Conservation (phyloP, 1,140 invertebrate species). For the Anastrepha ludens region DNA sequence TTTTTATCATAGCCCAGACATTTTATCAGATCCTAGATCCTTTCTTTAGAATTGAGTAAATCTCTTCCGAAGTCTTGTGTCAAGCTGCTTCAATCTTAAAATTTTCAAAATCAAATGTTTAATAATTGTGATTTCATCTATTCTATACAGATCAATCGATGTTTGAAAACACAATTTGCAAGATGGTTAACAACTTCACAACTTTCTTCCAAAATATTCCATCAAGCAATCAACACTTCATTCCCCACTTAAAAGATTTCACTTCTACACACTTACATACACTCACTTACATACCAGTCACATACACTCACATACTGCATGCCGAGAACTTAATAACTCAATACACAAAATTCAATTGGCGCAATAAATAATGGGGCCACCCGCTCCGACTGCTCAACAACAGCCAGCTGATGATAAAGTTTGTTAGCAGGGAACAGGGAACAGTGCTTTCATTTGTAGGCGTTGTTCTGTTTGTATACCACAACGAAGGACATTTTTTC, state of each 20-base stretch:
- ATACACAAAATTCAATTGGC: slow-evolving; percentile 66
- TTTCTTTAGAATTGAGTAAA: too few relatives aligned
- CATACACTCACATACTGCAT: neutral
- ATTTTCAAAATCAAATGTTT: too few relatives aligned
- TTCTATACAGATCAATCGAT: too few relatives aligned
- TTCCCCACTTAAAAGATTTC: neutral
- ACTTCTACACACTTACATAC: too few relatives aligned
- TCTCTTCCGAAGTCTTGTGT: too few relatives aligned
- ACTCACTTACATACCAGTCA: neutral
- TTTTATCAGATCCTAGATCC: too few relatives aligned
- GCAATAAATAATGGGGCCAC: slow-evolving; percentile 69
- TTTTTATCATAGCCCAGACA: too few relatives aligned
- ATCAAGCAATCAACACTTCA: slow-evolving; percentile 32
- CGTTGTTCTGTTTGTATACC: slow-evolving; percentile 34
- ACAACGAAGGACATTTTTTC: slow-evolving; percentile 36
- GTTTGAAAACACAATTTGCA: too few relatives aligned
- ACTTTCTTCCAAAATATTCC: slow-evolving; percentile 3
- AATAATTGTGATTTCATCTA: too few relatives aligned
- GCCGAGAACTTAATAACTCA: slow-evolving; percentile 71
- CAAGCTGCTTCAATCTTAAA: too few relatives aligned
- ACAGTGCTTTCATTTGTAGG: slow-evolving; percentile 57
- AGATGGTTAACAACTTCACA: neutral
- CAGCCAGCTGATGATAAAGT: slow-evolving; percentile 26
- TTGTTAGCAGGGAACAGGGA: slow-evolving; percentile 55
- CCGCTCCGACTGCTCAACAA: slow-evolving; percentile 61